These are phyloP conservation scores for Poecilia picta DNA, from an alignment of 2,797 vertebrate species.

Conservation along the genomic window DNA sequence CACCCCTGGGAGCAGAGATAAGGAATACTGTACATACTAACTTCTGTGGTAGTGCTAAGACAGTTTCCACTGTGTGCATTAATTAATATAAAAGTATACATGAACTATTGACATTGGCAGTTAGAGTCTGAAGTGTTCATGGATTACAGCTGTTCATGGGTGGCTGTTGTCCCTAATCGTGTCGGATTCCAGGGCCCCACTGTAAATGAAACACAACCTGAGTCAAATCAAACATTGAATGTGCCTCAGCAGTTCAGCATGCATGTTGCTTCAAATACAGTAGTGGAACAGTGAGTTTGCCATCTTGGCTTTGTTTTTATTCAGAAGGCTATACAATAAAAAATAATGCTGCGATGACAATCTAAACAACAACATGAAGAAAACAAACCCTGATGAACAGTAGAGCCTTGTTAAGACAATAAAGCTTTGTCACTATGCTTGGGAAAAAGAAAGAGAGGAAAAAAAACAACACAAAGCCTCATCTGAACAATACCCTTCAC, in stretches of 20 bases:
- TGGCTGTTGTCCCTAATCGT: not conserved
- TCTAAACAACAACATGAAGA: slow-evolving; percentile 15
- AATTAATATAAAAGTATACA: not conserved
- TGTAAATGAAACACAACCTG: not conserved
- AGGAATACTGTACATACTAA: not conserved
- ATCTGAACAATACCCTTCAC: slow-evolving; percentile 75
- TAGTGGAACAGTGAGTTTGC: slow-evolving; percentile 33
- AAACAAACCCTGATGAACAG: slow-evolving; percentile 48
- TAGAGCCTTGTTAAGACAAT: slow-evolving; percentile 67
- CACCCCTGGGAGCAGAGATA: not conserved
- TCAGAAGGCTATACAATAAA: slow-evolving; percentile 33
- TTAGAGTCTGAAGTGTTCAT: not conserved
- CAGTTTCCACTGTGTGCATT: not conserved
- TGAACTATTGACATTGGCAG: not conserved
- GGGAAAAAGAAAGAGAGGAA: not conserved
- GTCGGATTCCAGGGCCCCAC: not conserved
- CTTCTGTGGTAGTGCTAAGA: not conserved
- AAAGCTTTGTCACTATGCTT: slow-evolving; percentile 64
- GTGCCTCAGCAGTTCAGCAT: slow-evolving; percentile 44
- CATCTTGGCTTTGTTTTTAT: slow-evolving; percentile 36
- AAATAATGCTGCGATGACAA: slow-evolving; percentile 24
- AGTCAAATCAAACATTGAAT: slow-evolving; percentile 53
- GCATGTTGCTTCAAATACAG: slow-evolving; percentile 42
- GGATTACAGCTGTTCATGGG: not conserved
- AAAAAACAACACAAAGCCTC: slow-evolving; percentile 67